Base-by-base conservation (phyloP, 2,113 vertebrate genomes). In the Oreotrochilus melanogaster region DNA sequence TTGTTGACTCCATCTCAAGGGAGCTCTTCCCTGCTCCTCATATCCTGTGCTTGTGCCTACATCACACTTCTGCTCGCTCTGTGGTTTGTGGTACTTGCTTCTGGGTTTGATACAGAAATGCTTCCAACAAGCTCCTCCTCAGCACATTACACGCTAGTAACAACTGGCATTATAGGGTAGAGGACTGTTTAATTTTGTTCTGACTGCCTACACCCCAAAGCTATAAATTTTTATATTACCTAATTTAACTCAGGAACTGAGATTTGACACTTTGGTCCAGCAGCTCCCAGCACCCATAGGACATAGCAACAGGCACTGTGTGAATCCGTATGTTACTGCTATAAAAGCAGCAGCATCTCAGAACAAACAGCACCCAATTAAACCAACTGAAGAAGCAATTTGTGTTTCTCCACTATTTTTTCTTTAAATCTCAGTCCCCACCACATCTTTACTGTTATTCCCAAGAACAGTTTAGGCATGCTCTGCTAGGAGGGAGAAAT, bases 361-460 rank as follows among this genome's bases (percentile, higher is more conserved):
- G 39, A 31, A 67, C 33, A 28, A 42, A n/a, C 6, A 2, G 7
- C 6, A 0, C 7, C 0, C 8, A 45, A 74, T 42, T 31, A 51
- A 71, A 66, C 9, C 51, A 84, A 35, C 27, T 16, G 64, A 21
- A 80, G 84, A 9, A 45, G 27, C 4, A 1, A 43, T 47, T 6
- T 48, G 23, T 7, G 48, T 67, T 72, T 61, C 48, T 39, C 16
- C 37, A 10, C 24, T 80, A 4, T 3, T 24, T 47, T 91, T 62
- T 50, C n/a, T 62, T 31, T 35, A 8, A 28, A 6, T 25, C 43
- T 39, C 35, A 23, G 21, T 67, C 15, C 24, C 5, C 10, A 5
- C 4, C 4, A 3, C 35, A 37, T 47, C 54, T 3, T 0, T 42
- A 3, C 45, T 16, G n/a, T 47, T 91, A n/a, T 48, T 64, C 72